Percentiles rank a stretch among this genome's conserved stretches.
These are phyloP conservation scores for Mellilla xanthometata DNA, from an alignment of 2,888 invertebrate genomes.

Conservation along the genomic window DNA sequence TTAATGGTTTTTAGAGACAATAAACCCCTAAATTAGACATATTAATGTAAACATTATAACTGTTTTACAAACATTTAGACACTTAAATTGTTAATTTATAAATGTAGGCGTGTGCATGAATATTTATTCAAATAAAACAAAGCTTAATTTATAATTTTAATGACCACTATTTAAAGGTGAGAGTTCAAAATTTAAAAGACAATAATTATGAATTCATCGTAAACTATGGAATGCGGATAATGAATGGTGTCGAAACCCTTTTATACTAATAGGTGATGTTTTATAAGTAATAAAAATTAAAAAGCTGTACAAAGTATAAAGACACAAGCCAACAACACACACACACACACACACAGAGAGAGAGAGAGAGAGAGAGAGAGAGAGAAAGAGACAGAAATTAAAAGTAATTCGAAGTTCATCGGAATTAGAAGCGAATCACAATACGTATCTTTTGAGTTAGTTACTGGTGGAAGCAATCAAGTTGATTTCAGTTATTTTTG, in stretches of 20 bases:
- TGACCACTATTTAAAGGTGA: slow-evolving; percentile 19
- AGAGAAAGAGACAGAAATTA: no score
- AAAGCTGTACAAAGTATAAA: no score
- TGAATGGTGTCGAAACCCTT: slow-evolving; percentile 5
- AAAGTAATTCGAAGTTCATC: slow-evolving; percentile 16
- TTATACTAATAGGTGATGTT: not conserved
- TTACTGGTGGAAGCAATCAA: slow-evolving; percentile 31
- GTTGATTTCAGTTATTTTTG: slow-evolving; percentile 38
- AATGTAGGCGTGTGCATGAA: slow-evolving; percentile 32
- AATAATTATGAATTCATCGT: slow-evolving; percentile 19
- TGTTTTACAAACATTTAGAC: slow-evolving; percentile 44
- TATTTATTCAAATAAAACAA: slow-evolving; percentile 17
- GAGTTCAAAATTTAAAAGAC: slow-evolving; percentile 16
- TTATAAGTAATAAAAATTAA: not conserved
- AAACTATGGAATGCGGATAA: slow-evolving; percentile 17
- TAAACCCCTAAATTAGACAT: slow-evolving; percentile 49
- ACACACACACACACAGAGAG: no score
- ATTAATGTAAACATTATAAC: slow-evolving; percentile 47
- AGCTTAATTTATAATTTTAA: slow-evolving; percentile 18
- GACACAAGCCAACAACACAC: no score
- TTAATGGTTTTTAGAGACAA: slow-evolving; percentile 39
- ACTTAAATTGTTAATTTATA: slow-evolving; percentile 25
- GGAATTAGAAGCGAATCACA: slow-evolving; percentile 13
- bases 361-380: no score
- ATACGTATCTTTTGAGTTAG: slow-evolving; percentile 15